Evolutionary conservation across 2,888 invertebrate species (phyloP).

Genomic region (Drosophila conformis): DNA sequence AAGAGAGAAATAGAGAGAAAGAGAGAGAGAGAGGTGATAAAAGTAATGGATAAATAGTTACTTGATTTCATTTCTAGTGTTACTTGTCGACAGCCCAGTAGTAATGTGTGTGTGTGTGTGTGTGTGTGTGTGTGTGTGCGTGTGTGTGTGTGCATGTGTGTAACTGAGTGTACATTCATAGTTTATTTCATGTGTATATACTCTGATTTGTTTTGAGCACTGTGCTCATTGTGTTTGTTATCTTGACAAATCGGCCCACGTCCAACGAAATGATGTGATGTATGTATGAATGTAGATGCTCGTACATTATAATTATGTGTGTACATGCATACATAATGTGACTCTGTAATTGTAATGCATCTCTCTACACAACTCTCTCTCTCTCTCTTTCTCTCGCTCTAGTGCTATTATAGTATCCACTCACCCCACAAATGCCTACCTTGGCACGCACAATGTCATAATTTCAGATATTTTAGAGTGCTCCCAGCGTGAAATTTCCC

Average conservation of each 20-base stretch:
- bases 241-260: conserved; percentile 58
- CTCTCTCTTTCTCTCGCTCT: neutral
- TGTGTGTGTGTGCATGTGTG: neutral
- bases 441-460: conserved; percentile 6
- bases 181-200: neutral
- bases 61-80: conserved; percentile 17
- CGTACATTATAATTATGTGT: neutral
- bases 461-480: neutral
- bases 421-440: conserved; percentile 1
- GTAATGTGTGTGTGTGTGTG: neutral
- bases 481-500: neutral
- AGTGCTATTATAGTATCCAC: neutral
- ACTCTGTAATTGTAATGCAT: neutral
- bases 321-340: neutral
- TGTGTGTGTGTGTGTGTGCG: neutral
- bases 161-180: neutral
- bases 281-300: conserved; percentile 17
- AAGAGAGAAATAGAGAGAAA: neutral
- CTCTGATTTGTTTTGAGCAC: conserved; percentile 3
- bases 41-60: conserved; percentile 10
- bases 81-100: conserved; percentile 17
- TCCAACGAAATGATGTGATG: conserved; percentile 52
- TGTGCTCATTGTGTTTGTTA: conserved; percentile 42
- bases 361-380: neutral
- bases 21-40: conserved; percentile 4